phyloP scores from a whole-genome alignment of 2,888 invertebrate species.

The Nephrotoma appendiculata region DNA sequence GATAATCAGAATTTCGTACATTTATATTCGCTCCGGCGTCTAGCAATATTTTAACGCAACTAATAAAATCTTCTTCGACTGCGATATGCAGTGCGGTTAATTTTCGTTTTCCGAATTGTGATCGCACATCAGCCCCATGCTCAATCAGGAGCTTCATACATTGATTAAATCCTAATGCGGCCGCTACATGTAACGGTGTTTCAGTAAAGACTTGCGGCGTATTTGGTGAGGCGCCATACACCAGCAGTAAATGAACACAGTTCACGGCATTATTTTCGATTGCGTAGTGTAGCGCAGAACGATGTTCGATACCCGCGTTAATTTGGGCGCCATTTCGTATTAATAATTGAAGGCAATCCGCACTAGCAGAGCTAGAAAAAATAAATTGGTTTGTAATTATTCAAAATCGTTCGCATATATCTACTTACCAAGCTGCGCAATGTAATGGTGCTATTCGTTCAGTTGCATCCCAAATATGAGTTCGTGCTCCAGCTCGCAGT shows the following conservation, averaged over 20 bases:
- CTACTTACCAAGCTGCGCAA: conserved; percentile 51
- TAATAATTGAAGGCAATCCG: conserved; percentile 39
- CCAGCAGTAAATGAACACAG: conserved; percentile 56
- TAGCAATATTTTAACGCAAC: conserved; percentile 56
- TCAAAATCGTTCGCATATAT: background rate
- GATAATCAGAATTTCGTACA: conserved; percentile 55
- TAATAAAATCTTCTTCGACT: conserved; percentile 71
- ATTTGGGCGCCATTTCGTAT: conserved; percentile 62
- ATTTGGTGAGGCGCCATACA: conserved; percentile 68
- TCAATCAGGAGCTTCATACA: conserved; percentile 59
- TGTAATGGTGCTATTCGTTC: conserved; percentile 59
- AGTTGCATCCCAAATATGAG: conserved; percentile 56
- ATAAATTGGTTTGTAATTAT: background rate
- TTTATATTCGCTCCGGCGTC: conserved; percentile 65
- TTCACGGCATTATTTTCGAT: conserved; percentile 60
- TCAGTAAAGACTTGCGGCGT: conserved; percentile 75
- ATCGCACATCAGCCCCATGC: conserved; percentile 65
- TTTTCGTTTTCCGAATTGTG: conserved; percentile 52
- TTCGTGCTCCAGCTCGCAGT: conserved; percentile 49
- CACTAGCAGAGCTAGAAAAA: conserved; percentile 24
- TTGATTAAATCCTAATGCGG: conserved; percentile 51
- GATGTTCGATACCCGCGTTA: conserved; percentile 53
- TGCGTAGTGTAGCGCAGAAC: conserved; percentile 72
- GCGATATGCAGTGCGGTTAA: conserved; percentile 71
- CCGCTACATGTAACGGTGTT: conserved; percentile 71